phyloP scores from a whole-genome alignment of 1,140 invertebrate species.

The Drosophila aff. region DNA sequence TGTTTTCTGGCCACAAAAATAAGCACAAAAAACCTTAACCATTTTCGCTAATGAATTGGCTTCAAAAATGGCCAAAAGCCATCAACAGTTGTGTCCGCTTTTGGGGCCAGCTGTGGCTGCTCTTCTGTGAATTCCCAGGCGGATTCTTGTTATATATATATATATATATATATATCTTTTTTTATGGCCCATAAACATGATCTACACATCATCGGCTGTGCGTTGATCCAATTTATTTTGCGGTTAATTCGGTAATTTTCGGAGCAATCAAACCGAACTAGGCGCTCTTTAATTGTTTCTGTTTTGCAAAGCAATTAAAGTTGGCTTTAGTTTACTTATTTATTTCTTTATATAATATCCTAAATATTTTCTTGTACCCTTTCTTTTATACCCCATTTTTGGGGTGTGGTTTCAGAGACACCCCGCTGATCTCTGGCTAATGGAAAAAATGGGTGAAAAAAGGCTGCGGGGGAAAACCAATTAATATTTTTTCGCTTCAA shows the following conservation, averaged over 20 bases:
- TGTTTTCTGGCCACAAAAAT: background rate
- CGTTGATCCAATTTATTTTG: conserved; percentile 61
- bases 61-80: conserved; percentile 50
- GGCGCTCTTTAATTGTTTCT: background rate
- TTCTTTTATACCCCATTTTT: background rate
- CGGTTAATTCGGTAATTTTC: conserved; percentile 18
- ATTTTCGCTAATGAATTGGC: conserved; percentile 18
- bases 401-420: background rate
- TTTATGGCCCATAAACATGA: conserved; percentile 47
- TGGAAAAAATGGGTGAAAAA: background rate
- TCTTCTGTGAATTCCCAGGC: conserved; percentile 15
- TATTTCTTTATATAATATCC: background rate
- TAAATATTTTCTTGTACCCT: background rate
- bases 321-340: background rate
- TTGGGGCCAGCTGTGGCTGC: conserved; percentile 31
- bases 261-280: conserved; percentile 3
- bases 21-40: conserved; percentile 6
- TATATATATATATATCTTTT: background rate
- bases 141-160: background rate
- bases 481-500: conserved; percentile 34
- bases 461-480: conserved; percentile 7
- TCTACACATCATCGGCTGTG: conserved; percentile 35
- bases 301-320: conserved; percentile 1
- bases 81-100: conserved; percentile 53
- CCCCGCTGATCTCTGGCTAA: conserved; percentile 18